A percentile compares a stretch with the other conserved stretches of the same genome.
These are phyloP conservation scores for Candidula unifasciata DNA, from an alignment of 2,888 invertebrate genomes.

Conservation along the genomic window DNA sequence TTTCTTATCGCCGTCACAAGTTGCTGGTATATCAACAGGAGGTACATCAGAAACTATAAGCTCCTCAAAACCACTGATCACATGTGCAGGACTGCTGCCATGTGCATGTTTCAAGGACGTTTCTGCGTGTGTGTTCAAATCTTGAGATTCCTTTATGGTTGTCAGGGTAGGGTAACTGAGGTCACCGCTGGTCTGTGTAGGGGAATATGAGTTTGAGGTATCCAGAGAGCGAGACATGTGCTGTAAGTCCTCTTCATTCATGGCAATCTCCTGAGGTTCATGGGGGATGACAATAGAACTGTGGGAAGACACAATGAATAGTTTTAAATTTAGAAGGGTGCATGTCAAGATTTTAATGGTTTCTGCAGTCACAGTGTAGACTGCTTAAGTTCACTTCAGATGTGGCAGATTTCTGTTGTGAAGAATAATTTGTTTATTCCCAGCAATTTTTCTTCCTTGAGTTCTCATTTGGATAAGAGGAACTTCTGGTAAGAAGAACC, in stretches of 20 bases:
- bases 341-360: not conserved
- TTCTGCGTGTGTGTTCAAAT: not conserved
- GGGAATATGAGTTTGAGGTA: not conserved
- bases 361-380: too few relatives aligned
- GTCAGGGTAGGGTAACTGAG: not conserved
- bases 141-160: not conserved
- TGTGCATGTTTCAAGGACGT: not conserved
- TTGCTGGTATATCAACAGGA: too few relatives aligned
- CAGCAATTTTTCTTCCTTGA: too few relatives aligned
- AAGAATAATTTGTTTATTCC: too few relatives aligned
- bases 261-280: slow-evolving; percentile 23
- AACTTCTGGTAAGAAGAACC: too few relatives aligned
- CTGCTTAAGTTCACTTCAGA: too few relatives aligned
- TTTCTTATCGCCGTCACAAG: too few relatives aligned
- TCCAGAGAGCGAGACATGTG: not conserved
- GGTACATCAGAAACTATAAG: not conserved
- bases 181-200: not conserved
- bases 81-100: not conserved
- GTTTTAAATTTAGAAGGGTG: too few relatives aligned
- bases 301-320: not conserved
- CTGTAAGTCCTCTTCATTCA: slow-evolving; percentile 30
- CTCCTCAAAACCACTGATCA: not conserved
- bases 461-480: too few relatives aligned
- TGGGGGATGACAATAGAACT: slow-evolving; percentile 2
- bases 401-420: too few relatives aligned